These are phyloP conservation scores for Drosophila flavopinicola DNA, from an alignment of 2,888 invertebrate genomes.

Conservation along the genomic window DNA sequence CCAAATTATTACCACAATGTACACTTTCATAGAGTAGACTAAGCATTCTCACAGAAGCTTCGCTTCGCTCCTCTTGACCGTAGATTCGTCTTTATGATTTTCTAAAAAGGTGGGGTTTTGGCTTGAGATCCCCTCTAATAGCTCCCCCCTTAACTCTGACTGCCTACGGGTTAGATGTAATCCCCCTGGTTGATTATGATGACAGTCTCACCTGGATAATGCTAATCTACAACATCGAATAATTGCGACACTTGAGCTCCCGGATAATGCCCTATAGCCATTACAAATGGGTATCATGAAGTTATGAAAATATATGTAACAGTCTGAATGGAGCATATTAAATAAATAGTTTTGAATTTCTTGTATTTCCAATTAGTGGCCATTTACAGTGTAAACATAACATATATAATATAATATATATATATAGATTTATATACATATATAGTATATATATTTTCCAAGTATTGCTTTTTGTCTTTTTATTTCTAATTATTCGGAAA, in stretches of 20 bases:
- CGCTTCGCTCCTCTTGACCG: neutral
- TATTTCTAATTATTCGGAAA: no score
- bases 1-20: neutral
- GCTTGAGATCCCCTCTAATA: neutral
- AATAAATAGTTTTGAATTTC: no score
- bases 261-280: neutral
- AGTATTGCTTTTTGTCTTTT: no score
- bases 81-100: neutral
- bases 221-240: slow-evolving; percentile 39
- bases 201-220: slow-evolving; percentile 17
- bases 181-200: slow-evolving; percentile 12
- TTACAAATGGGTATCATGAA: neutral
- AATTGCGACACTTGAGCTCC: slow-evolving; percentile 34
- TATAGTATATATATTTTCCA: no score
- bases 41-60: neutral
- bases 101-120: neutral
- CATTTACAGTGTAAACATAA: no score
- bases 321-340: no score
- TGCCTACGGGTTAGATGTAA: neutral
- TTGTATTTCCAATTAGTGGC: no score
- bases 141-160: neutral
- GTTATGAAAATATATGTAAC: no score
- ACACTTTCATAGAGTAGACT: neutral
- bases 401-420: no score
- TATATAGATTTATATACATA: no score